Evolutionary conservation across 2,888 invertebrate species (phyloP).

Genomic region (Gordius sp.): DNA sequence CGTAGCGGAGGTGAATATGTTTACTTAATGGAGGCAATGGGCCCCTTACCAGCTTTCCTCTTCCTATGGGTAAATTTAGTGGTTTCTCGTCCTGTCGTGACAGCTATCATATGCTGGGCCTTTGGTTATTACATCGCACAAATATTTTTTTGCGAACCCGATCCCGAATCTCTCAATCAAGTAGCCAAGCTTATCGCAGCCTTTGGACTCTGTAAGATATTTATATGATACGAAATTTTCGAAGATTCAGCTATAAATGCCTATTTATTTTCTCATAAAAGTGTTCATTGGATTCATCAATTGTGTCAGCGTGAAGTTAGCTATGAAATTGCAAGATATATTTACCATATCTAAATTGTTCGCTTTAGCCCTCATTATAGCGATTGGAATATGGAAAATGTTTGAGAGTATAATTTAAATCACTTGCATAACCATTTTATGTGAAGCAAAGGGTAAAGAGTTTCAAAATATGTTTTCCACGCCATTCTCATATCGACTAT

Average conservation of each 20-base stretch:
- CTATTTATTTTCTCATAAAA: neutral
- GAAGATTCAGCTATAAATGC: neutral
- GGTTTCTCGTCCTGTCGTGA: conserved; percentile 1
- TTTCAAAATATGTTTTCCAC: neutral
- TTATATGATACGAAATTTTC: neutral
- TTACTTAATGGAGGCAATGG: conserved; percentile 33
- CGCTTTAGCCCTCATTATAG: conserved; percentile 67
- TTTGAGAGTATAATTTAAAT: neutral
- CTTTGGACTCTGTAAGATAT: conserved; percentile 20
- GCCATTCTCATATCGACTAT: neutral
- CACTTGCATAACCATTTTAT: neutral
- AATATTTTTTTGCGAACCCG: conserved; percentile 5
- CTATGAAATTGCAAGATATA: conserved; percentile 72
- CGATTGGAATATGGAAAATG: conserved; percentile 40
- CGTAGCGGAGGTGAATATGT: conserved; percentile 82
- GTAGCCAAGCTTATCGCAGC: conserved; percentile 11
- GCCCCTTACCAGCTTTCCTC: conserved; percentile 13
- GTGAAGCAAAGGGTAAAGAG: neutral
- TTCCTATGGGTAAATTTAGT: conserved; percentile 15
- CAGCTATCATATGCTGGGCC: neutral
- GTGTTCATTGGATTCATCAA: conserved; percentile 32
- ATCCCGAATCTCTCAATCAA: neutral
- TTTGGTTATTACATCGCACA: conserved; percentile 4
- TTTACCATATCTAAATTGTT: conserved; percentile 65
- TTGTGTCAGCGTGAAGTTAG: conserved; percentile 83